phyloP scores from a whole-genome alignment of 1,140 invertebrate genomes.

The Drosophila auraria region DNA sequence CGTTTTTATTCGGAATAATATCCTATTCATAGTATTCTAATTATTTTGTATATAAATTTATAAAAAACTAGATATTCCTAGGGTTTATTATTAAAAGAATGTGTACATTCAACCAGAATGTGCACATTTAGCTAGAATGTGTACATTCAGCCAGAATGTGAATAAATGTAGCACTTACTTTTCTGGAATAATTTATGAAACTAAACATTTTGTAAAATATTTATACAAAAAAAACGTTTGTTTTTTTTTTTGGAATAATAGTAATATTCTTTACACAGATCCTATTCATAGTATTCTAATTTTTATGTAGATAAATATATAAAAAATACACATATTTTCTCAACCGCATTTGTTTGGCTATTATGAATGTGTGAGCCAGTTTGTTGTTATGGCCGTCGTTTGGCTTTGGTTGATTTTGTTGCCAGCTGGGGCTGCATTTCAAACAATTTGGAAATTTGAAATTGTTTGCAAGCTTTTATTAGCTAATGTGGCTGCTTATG shows the following conservation, averaged over 20 bases:
- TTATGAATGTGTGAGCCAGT: not conserved
- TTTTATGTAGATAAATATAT: not conserved
- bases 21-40: no score
- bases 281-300: not conserved
- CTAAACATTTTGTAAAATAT: no score
- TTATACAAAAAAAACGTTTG: not conserved
- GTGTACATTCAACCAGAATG: no score
- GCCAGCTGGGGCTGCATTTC: constrained; percentile 67
- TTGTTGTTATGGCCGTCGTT: constrained; percentile 28
- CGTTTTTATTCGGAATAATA: no score
- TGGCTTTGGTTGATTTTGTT: constrained; percentile 24
- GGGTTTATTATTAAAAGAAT: no score
- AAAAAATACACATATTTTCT: not conserved
- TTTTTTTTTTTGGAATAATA: not conserved
- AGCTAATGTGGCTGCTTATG: constrained; percentile 55
- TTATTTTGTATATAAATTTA: not conserved
- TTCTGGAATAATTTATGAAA: no score
- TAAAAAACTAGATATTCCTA: no score
- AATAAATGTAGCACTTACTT: no score
- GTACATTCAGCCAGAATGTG: no score
- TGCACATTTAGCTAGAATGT: no score
- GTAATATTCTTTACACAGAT: not conserved
- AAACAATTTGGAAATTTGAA: constrained; percentile 57
- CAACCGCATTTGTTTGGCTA: constrained; percentile 10
- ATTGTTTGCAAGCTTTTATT: constrained; percentile 76